These are phyloP conservation scores for Pasiphila rectangulata DNA, from an alignment of 2,888 invertebrate species.

Conservation along the genomic window DNA sequence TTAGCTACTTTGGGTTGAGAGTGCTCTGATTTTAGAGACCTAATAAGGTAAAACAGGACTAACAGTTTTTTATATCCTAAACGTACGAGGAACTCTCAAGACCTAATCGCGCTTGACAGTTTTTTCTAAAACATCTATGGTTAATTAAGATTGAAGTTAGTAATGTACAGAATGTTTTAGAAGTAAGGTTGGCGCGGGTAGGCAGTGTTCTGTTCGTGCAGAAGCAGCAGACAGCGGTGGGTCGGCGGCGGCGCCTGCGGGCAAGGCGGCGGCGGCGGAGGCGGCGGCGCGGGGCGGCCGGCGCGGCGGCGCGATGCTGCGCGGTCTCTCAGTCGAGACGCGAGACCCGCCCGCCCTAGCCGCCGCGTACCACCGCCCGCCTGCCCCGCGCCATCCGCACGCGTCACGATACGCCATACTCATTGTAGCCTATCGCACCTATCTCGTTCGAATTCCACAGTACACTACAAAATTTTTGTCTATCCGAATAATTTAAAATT, in stretches of 20 bases:
- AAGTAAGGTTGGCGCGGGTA: not conserved
- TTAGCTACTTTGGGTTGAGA: not conserved
- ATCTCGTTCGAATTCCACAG: constrained; percentile 43
- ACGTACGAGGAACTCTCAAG: too few species aligned
- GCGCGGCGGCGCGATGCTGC: constrained; percentile 83
- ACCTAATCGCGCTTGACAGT: too few species aligned
- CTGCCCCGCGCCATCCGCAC: constrained; percentile 67
- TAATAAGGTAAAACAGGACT: too few species aligned
- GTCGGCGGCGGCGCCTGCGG: constrained; percentile 43
- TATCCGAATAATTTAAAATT: constrained; percentile 42
- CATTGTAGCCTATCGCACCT: constrained; percentile 53
- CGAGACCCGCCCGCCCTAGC: constrained; percentile 81
- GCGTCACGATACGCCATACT: constrained; percentile 52
- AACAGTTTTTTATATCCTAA: too few species aligned
- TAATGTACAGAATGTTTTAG: too few species aligned
- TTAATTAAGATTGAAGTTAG: too few species aligned
- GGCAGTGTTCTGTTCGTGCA: constrained; percentile 6
- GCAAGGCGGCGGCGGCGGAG: constrained; percentile 39
- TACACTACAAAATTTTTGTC: constrained; percentile 37
- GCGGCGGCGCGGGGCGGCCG: constrained; percentile 47
- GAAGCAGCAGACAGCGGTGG: constrained; percentile 20
- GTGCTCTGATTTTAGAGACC: not conserved
- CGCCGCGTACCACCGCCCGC: constrained; percentile 67
- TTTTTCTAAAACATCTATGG: too few species aligned
- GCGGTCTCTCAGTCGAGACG: constrained; percentile 85